Evolutionary conservation across 2,113 vertebrate genomes (phyloP), one percentile per base, ranked within the genome.

Genomic region (Enhydra lutris): DNA sequence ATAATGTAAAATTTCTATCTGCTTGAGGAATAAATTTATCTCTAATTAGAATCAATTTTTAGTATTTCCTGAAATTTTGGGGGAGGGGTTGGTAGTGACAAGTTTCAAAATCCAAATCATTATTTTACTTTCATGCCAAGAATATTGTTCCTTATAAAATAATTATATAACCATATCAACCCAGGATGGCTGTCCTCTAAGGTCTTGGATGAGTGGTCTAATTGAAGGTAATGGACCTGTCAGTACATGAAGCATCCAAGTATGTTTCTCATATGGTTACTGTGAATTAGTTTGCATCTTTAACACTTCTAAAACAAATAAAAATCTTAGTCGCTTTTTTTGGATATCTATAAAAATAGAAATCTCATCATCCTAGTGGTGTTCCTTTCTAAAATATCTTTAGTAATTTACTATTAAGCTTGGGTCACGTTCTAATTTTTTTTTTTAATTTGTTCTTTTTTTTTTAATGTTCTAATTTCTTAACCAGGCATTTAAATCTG

Each of bases 1-100:
- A 80, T 88, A 52, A 71, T 42, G 42, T 79, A 94, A 87, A 52
- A 11, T 86, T 47, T 91, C 57, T 92, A 65, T 17, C 39, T 94
- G 36, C 42, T 83, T 65, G 47, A 95, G 50, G 61, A 96, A 95
- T 86, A 89, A 97, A 59, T 42, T 57, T 91, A 67, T 71, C 55
- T 95, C 90, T 86, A n/a, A 57, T 83, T 59, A 96, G 42, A 61
- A 23, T 80, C 61, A 95, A 81, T 93, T 52, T 50, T 86, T 69
- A 83, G 52, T 87, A 59, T 88, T 97, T 96, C 36, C 50, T 95
- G 93, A 81, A 34, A 89, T 81, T 95, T 84, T 73, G 45, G 36
- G 36, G 50, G 23, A 18, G 10, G n/a, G 17, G 18, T 83, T 76
- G 4, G 13, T 24, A 91, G 21, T 71, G 24, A 63, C n/a, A 93